Evolutionary conservation across 2,888 invertebrate species (phyloP), one percentile per base, ranked within the genome.

Genomic region (Rhagonycha fulva): DNA sequence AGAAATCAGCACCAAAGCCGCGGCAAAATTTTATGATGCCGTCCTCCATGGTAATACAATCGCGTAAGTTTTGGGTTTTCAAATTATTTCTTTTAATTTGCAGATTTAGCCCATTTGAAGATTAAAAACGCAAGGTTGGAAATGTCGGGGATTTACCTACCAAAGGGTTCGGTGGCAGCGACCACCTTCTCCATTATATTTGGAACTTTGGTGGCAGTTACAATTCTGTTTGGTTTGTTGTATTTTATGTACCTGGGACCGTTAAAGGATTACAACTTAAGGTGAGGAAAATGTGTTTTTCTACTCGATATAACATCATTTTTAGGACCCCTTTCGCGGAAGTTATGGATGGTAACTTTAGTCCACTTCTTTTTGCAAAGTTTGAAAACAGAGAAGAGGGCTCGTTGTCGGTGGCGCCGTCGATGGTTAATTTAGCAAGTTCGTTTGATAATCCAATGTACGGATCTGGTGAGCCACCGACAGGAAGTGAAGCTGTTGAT

Each of bases 371-470:
- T 12, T 82, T 83, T 71, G 81, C 84, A 0, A 82, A 83, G 67
- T 85, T 83, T 70, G 83, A 83, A 61, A 83, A 82, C 19, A 82
- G 79, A 7, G 84, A 84, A 4, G 80, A 82, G 68, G 82, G 82
- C 7, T 78, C 81, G 7, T 81, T 84, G 47, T 85, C 85, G 1
- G 77, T 83, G 11, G 80, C 81, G 4, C 82, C 84, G 1, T 85
- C 85, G 7, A 74, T 85, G 10, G 66, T 82, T 14, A 83, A 82
- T 77, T 76, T 86, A 68, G 81, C 82, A 10, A 82, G 81, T 62
- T 80, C 84, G 2, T 85, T 85, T 72, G 85, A 85, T 63, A 86
- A 85, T 78, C 85, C 86, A 1, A 78, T 84, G 82, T 85, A 81
- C 74, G 82, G 82, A 23, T 9, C 75, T 11, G 19, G 60, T 32